Conservation (phyloP, 2,888 invertebrate species). For the Callyntrura guangdongensis region DNA sequence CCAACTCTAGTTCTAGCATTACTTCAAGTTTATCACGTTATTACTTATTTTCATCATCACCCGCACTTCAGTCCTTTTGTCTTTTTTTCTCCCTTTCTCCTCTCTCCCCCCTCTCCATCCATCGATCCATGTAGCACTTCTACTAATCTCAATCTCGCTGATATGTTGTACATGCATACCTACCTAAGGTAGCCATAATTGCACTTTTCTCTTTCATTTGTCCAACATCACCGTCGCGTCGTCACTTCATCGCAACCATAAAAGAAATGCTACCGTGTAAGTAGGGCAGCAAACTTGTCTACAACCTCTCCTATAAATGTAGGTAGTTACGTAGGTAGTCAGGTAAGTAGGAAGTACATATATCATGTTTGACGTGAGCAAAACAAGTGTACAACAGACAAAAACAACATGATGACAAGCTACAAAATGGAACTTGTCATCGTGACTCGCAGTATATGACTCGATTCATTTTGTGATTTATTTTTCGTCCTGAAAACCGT, state of each 20-base stretch:
- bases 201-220: background rate
- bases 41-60: slow-evolving; percentile 46
- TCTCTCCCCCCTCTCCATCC: too few relatives aligned
- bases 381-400: slow-evolving; percentile 14
- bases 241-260: slow-evolving; percentile 54
- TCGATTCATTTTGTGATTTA: slow-evolving; percentile 56
- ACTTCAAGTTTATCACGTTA: slow-evolving; percentile 47
- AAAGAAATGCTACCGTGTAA: background rate
- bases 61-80: background rate
- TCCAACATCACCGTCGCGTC: slow-evolving; percentile 21
- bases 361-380: background rate
- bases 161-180: background rate
- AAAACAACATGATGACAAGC: background rate
- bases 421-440: slow-evolving; percentile 37
- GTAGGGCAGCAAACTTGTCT: background rate
- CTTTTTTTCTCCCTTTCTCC: too few relatives aligned
- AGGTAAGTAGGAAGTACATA: too few relatives aligned
- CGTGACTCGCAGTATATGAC: background rate
- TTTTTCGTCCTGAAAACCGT: slow-evolving; percentile 46
- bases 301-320: too few relatives aligned
- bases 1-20: background rate
- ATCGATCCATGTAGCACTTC: slow-evolving; percentile 9
- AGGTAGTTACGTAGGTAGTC: too few relatives aligned
- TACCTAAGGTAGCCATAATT: too few relatives aligned
- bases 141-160: too few relatives aligned